Conservation (phyloP, 2,797 vertebrate genomes). For the Selene dorsalis region DNA sequence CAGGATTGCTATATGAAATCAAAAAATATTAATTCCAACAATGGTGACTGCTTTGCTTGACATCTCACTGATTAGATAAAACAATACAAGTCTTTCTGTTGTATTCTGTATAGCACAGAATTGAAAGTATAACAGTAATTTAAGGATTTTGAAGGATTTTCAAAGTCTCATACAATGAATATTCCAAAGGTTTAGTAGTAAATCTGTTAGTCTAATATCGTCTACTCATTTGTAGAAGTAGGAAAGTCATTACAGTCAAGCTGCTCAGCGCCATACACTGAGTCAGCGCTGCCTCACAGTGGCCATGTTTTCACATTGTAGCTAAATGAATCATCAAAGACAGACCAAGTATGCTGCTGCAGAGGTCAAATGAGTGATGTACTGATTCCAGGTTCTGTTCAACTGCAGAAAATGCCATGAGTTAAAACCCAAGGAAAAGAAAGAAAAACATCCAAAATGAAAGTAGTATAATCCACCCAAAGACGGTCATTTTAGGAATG, state of each 20-base stretch:
- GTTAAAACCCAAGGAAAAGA: neutral
- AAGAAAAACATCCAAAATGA: neutral
- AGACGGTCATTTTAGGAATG: no score
- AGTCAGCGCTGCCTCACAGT: slow-evolving; percentile 31
- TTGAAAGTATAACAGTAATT: neutral
- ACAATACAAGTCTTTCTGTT: neutral
- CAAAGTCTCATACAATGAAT: no score
- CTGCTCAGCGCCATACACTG: neutral
- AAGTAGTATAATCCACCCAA: no score
- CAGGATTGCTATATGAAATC: no score
- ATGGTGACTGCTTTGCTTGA: neutral
- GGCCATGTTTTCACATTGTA: slow-evolving; percentile 22
- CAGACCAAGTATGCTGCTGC: neutral
- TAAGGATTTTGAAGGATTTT: neutral
- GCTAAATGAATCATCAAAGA: neutral
- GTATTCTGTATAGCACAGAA: neutral
- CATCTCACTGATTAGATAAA: neutral
- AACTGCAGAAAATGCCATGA: neutral
- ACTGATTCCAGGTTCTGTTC: neutral
- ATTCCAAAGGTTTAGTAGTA: neutral
- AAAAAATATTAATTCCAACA: neutral
- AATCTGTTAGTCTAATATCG: neutral
- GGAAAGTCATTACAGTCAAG: neutral
- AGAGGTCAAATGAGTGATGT: no score
- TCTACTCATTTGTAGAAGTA: neutral